Base-by-base conservation (phyloP, 2,113 vertebrate species). In the Limanda limanda region DNA sequence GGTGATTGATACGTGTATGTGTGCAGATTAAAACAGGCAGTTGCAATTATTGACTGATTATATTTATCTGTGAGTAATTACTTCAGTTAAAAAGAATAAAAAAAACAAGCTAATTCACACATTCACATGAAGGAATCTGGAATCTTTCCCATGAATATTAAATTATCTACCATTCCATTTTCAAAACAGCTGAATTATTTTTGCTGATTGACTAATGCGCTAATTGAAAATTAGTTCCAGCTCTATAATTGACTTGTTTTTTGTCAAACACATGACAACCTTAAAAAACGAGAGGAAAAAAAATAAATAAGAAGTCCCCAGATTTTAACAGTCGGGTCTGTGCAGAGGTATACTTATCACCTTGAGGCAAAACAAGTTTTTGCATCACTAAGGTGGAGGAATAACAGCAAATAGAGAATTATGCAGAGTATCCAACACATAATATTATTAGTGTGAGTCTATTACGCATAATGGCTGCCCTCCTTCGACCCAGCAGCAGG, bases 391-490 rank as follows among this genome's bases (percentile, higher is more conserved):
- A 81, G 47, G 75, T 71, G 24, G 64, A 80, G 69, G 74, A 75
- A 56, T 62, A 79, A 78, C 55, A 59, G 65, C 65, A 80, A 86
- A 86, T 76, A 55, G 71, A 65, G 63, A 82, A 85, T 79, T 80
- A 82, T 85, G 84, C 57, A 72, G 64, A 60, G 60, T 64, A 58
- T 66, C 61, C 58, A 68, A 23, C 54, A 75, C 80, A 77, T 7
- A 1, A 74, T 61, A 84, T 70, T 83, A 79, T 81, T 83, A 86
- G 74, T 74, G 54, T 37, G 61, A 84, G 74, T 81, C 80, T 80
- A 83, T 82, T 85, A 83, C 68, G 51, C 62, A 70, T 82, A 88
- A 90, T 90, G 77, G 79, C 57, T 75, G 68, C 58, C 55, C 52
- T 60, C 78, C 58, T 31, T 83, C 80, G 74, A 51, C 85, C 78